Evolutionary conservation across 92 coral and sea anemone species (phyloP).

Genomic region (Phenganax stokvisi): DNA sequence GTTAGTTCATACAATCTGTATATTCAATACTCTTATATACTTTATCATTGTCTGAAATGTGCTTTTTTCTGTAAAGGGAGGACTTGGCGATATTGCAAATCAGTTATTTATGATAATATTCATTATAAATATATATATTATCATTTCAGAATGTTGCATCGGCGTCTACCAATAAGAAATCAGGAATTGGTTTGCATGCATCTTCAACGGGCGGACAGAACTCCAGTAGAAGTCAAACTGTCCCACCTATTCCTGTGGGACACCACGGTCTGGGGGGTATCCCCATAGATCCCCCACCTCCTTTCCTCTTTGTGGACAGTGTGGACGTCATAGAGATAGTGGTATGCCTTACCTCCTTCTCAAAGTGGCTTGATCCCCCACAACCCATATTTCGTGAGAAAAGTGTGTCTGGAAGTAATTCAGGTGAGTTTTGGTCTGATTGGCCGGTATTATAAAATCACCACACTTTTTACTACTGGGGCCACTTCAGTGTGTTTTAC

Average conservation of each 20-base stretch:
- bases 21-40: background rate
- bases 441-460: background rate
- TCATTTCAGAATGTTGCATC: constrained; percentile 69
- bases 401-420: constrained; percentile 57
- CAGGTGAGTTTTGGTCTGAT: background rate
- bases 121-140: background rate
- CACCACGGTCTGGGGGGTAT: constrained; percentile 60
- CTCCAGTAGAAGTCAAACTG: constrained; percentile 68
- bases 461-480: background rate
- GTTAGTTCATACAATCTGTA: no score
- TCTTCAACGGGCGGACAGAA: constrained; percentile 89
- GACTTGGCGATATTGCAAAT: no score
- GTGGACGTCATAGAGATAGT: constrained; percentile 75
- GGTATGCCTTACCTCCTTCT: constrained; percentile 75
- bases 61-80: no score
- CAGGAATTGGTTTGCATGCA: constrained; percentile 73
- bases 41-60: no score
- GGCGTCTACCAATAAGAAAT: constrained; percentile 75
- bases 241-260: constrained; percentile 67
- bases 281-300: constrained; percentile 84
- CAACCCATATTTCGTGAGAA: constrained; percentile 77
- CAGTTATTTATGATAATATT: no score
- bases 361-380: constrained; percentile 91
- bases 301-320: constrained; percentile 91
- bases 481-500: background rate